phyloP scores from a whole-genome alignment of 2,797 vertebrate species.

The Phrynocephalus forsythii region DNA sequence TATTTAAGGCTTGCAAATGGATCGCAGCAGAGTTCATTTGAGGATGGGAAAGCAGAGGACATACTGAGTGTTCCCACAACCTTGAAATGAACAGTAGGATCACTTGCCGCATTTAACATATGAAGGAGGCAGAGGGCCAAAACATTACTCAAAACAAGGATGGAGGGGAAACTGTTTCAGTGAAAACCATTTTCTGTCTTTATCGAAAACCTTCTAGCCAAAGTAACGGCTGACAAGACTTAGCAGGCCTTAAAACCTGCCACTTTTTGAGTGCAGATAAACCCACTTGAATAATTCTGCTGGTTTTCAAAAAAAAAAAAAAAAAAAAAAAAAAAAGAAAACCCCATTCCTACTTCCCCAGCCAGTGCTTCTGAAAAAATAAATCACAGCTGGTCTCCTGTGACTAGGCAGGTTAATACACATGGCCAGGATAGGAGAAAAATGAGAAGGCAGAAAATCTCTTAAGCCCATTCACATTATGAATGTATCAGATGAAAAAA shows the following conservation, averaged over 20 bases:
- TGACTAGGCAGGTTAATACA: conserved; percentile 29
- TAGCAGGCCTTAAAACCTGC: not conserved
- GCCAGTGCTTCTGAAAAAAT: not conserved
- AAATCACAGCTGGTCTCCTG: conserved; percentile 33
- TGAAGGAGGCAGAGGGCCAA: conserved; percentile 12
- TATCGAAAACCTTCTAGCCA: not conserved
- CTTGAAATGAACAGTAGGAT: not conserved
- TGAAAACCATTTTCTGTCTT: not conserved
- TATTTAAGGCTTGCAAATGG: not conserved
- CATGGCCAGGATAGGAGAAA: conserved; percentile 19
- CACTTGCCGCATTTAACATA: conserved; percentile 6
- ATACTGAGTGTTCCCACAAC: not conserved
- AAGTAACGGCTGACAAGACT: not conserved
- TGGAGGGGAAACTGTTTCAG: not conserved
- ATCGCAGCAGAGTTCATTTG: not conserved
- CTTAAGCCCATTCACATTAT: conserved; percentile 33
- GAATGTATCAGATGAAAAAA: conserved; percentile 44
- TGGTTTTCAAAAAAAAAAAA: no score
- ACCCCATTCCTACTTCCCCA: not conserved
- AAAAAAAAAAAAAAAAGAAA: conserved; percentile 36
- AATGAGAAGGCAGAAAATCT: conserved; percentile 47
- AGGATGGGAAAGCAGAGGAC: not conserved
- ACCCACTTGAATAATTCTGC: not conserved
- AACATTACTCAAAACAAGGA: not conserved
- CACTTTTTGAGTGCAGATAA: conserved; percentile 13